phyloP scores from a whole-genome alignment of 2,113 vertebrate species.

The Stigmatopora argus region DNA sequence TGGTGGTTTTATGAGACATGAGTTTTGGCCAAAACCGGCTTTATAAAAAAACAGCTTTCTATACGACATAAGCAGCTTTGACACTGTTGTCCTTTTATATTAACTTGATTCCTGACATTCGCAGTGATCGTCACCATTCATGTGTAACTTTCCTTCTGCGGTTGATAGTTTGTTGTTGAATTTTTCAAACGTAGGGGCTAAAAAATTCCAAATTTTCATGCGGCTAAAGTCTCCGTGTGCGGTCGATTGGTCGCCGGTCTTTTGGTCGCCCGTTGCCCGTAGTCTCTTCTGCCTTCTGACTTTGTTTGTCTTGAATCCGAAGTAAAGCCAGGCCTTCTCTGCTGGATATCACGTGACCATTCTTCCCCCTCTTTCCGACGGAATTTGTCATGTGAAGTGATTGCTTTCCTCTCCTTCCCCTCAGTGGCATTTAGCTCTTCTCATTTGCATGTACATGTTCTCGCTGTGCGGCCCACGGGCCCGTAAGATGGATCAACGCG shows the following conservation, averaged over 20 bases:
- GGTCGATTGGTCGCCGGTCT: too few relatives aligned
- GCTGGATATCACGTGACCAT: conserved; percentile 18
- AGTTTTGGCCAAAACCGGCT: too few relatives aligned
- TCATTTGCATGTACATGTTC: conserved; percentile 99
- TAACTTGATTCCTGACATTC: too few relatives aligned
- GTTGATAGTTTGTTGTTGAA: background rate
- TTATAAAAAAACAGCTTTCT: too few relatives aligned
- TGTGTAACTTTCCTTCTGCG: background rate
- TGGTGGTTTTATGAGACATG: too few relatives aligned
- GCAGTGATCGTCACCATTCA: background rate
- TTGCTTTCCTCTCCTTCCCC: conserved; percentile 68
- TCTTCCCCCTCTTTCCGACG: background rate
- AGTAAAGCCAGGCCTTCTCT: conserved; percentile 40
- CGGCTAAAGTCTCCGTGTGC: too few relatives aligned
- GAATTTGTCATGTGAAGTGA: conserved; percentile 69
- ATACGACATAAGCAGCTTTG: background rate
- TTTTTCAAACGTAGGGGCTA: background rate
- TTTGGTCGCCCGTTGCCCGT: too few relatives aligned
- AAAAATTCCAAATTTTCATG: background rate
- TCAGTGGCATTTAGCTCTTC: conserved; percentile 86
- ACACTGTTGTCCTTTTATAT: too few relatives aligned
- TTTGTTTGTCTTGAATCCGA: conserved; percentile 50
- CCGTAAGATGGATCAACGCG: conserved; percentile 89
- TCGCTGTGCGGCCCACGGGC: conserved; percentile 84
- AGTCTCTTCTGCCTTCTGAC: conserved; percentile 40